Evolutionary conservation across 2,888 invertebrate genomes (phyloP).

Genomic region (Pammene aurita): DNA sequence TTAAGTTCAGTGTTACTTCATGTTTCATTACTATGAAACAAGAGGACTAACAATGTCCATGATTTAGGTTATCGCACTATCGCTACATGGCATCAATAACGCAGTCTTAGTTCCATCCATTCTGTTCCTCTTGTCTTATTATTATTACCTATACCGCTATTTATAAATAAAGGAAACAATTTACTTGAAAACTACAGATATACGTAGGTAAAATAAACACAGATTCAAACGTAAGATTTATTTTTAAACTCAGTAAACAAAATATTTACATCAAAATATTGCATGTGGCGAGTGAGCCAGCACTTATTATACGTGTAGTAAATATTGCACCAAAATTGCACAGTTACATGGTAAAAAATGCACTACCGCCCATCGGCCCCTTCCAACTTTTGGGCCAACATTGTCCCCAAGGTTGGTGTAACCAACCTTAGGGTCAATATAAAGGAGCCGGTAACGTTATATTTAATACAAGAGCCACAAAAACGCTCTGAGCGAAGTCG

Average conservation of each 20-base stretch:
- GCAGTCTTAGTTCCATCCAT: no score
- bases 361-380: slow-evolving; percentile 31
- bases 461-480: neutral
- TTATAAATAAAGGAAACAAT: no score
- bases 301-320: slow-evolving; percentile 40
- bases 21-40: no score
- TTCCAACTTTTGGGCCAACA: slow-evolving; percentile 30
- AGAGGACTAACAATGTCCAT: no score
- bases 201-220: neutral
- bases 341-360: slow-evolving; percentile 51
- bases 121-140: no score
- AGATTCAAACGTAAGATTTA: slow-evolving; percentile 33
- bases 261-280: slow-evolving; percentile 49
- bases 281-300: slow-evolving; percentile 39
- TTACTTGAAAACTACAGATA: no score
- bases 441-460: slow-evolving; percentile 20
- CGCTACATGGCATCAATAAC: no score
- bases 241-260: slow-evolving; percentile 27
- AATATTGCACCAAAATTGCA: slow-evolving; percentile 68
- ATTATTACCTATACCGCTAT: no score
- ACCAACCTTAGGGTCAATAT: slow-evolving; percentile 40
- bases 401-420: slow-evolving; percentile 36
- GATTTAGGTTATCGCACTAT: no score
- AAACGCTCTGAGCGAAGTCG: neutral
- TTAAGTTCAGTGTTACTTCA: no score